Conservation (phyloP, 2,888 invertebrate species). For the Cenopis cana region DNA sequence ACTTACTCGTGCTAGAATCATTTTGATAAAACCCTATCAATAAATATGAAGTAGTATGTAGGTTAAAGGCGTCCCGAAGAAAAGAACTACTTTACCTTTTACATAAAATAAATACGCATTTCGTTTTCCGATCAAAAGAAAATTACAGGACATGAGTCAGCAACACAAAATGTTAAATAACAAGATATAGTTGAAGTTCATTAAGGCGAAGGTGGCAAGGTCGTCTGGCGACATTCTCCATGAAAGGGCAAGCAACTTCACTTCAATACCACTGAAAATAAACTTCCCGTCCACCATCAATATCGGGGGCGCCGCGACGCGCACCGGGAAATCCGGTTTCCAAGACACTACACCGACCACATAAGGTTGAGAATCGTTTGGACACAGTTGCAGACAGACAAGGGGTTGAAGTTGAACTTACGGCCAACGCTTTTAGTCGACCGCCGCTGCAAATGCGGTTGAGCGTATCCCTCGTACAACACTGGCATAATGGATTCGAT, state of each 20-base stretch:
- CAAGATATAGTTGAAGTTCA: conserved; percentile 36
- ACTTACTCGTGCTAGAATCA: background rate
- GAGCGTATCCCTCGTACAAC: conserved; percentile 71
- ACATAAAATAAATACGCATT: conserved; percentile 30
- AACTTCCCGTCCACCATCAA: conserved; percentile 61
- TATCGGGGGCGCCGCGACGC: conserved; percentile 54
- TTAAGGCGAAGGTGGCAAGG: conserved; percentile 40
- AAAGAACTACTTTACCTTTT: conserved; percentile 18
- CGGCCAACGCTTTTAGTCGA: conserved; percentile 66
- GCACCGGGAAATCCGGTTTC: conserved; percentile 56
- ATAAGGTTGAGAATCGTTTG: conserved; percentile 56
- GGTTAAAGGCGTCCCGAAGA: background rate
- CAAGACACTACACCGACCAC: conserved; percentile 48
- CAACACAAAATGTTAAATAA: conserved; percentile 27
- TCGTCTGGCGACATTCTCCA: conserved; percentile 35
- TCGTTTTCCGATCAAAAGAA: conserved; percentile 25
- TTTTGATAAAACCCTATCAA: conserved; percentile 1
- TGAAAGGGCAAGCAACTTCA: conserved; percentile 40
- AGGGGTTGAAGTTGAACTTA: conserved; percentile 64
- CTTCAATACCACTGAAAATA: conserved; percentile 53
- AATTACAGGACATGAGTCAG: conserved; percentile 43
- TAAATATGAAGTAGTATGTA: background rate
- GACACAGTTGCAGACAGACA: conserved; percentile 55
- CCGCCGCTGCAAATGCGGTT: conserved; percentile 68
- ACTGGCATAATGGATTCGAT: conserved; percentile 67